phyloP scores from a whole-genome alignment of 35 echinoderm and acorn worm species.

The Ophiothrix spiculata region DNA sequence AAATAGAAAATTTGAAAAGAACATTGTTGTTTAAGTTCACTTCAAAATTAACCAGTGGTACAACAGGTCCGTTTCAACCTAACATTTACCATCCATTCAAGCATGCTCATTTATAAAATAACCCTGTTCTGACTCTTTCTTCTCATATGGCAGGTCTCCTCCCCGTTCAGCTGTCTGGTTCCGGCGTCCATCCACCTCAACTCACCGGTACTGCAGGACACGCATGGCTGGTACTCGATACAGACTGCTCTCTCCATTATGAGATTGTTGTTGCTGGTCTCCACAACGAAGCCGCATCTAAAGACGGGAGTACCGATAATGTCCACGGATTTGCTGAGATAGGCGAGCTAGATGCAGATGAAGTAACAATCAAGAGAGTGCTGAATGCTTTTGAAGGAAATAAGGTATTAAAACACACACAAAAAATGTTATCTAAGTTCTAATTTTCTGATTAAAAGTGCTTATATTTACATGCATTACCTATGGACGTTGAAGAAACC shows the following conservation, averaged over 20 bases:
- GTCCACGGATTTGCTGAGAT: conserved; percentile 72
- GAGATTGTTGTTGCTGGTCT: conserved; percentile 78
- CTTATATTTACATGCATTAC: too few relatives aligned
- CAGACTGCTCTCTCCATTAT: conserved; percentile 75
- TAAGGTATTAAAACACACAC: too few relatives aligned
- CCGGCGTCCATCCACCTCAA: conserved; percentile 57
- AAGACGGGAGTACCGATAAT: background rate
- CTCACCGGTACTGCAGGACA: conserved; percentile 84
- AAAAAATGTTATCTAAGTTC: too few relatives aligned
- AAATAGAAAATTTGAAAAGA: too few relatives aligned
- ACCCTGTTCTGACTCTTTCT: too few relatives aligned
- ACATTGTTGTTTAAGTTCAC: too few relatives aligned
- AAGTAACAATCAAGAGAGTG: conserved; percentile 25
- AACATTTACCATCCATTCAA: too few relatives aligned
- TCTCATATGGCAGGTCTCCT: conserved; percentile 64
- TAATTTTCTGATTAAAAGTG: too few relatives aligned
- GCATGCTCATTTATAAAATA: too few relatives aligned
- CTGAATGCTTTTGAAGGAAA: conserved; percentile 74
- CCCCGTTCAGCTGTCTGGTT: conserved; percentile 81
- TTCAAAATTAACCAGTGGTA: too few relatives aligned
- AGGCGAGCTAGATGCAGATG: conserved; percentile 51
- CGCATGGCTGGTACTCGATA: conserved; percentile 82
- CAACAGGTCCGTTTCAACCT: too few relatives aligned
- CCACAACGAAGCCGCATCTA: conserved; percentile 41
- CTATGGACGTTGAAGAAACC: too few relatives aligned